Evolutionary conservation across 2,888 invertebrate species (phyloP).

Genomic region (Tipula confusa): DNA sequence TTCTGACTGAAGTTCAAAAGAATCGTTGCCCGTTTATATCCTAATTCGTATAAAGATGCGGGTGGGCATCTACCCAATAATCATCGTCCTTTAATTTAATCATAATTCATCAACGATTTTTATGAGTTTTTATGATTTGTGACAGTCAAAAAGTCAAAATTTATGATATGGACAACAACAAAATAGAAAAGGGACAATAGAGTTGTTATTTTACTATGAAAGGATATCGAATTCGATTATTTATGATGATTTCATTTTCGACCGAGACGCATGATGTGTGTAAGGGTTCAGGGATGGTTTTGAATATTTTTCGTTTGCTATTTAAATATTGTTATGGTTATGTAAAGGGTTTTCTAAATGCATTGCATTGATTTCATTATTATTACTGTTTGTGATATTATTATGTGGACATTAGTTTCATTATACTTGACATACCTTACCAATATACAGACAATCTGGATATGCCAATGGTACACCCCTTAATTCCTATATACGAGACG

Average conservation of each 20-base stretch:
- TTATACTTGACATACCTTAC: too few relatives aligned
- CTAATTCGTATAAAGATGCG: background rate
- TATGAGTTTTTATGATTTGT: background rate
- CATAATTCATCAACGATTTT: background rate
- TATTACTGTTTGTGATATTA: too few relatives aligned
- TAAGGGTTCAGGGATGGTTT: background rate
- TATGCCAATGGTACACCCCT: too few relatives aligned
- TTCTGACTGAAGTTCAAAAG: too few relatives aligned
- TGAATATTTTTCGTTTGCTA: background rate
- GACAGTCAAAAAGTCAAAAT: background rate
- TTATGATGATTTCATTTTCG: background rate
- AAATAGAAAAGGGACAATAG: background rate
- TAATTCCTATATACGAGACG: background rate
- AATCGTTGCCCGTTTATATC: background rate
- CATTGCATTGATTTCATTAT: too few relatives aligned
- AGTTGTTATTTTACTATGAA: background rate
- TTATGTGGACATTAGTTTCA: too few relatives aligned
- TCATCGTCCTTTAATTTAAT: background rate
- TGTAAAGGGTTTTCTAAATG: background rate
- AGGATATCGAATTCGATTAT: background rate
- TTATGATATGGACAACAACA: background rate
- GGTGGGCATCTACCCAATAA: background rate
- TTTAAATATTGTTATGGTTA: background rate
- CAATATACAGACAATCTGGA: too few relatives aligned
- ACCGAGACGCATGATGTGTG: background rate